These are phyloP conservation scores for Hesperophylax magnus DNA, from an alignment of 1,140 invertebrate species.

Conservation along the genomic window DNA sequence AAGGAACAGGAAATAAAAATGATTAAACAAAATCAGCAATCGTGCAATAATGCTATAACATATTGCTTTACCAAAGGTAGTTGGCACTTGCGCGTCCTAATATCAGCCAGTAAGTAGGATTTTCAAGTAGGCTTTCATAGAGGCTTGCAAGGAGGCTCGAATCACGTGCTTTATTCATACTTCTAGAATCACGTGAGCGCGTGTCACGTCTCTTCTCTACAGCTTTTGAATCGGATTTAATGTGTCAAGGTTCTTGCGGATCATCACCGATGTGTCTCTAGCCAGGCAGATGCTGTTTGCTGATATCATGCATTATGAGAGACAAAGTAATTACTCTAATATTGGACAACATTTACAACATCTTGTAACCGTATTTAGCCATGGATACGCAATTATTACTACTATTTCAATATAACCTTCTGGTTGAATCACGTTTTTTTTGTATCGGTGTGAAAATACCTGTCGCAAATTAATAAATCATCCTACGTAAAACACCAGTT, in stretches of 20 bases:
- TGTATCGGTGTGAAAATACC: too few species aligned
- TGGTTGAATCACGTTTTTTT: too few species aligned
- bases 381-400: neutral
- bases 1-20: too few species aligned
- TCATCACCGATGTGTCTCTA: neutral
- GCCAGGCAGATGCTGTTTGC: neutral
- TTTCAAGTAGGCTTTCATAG: too few species aligned
- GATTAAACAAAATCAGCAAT: too few species aligned
- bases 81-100: too few species aligned
- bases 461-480: too few species aligned
- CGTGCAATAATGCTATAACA: too few species aligned
- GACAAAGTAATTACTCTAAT: neutral
- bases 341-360: slow-evolving; percentile 4
- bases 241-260: slow-evolving; percentile 9
- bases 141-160: too few species aligned
- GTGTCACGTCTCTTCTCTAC: slow-evolving; percentile 4
- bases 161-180: neutral
- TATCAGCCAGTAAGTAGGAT: too few species aligned
- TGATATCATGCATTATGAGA: neutral
- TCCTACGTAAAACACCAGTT: too few species aligned
- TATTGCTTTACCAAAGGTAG: too few species aligned
- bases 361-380: neutral
- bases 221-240: slow-evolving; percentile 6
- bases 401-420: neutral
- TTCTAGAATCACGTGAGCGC: neutral